Evolutionary conservation across 2,113 vertebrate species (phyloP), one percentile per base, ranked within the genome.

Genomic region (Elachura formosa): DNA sequence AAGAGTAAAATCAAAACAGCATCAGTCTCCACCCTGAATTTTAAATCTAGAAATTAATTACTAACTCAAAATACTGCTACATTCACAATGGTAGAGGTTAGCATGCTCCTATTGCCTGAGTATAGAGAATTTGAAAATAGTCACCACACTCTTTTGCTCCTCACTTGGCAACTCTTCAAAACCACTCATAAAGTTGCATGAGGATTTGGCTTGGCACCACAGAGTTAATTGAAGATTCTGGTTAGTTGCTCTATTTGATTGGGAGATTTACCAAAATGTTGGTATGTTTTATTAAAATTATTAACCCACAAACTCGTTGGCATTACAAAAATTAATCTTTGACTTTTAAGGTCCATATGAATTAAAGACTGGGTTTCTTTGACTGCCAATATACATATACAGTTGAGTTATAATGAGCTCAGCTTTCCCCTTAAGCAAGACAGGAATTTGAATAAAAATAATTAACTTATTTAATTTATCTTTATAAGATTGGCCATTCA

Each of bases 271-370:
- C 23, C 7, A 16, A 49, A 76, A 41, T 51, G 8, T 41, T 51
- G 14, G 2, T 5, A 59, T 34, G 4, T 34, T 36, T 84, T 63
- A 63, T 61, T 6, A 69, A 58, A 78, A 68, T 51, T 71, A 38
- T 77, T 79, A 46, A 61, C 41, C 34, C 28, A 84, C 20, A 78
- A 43, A 92, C 81, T 55, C 25, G 0, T 10, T 64, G 33, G 4
- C 26, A 75, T 66, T 55, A 79, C 56, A 87, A 94, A 95, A 94
- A 78, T 29, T 26, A 11, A 66, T 66, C 40, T 89, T 73, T 84
- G 76, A 69, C 40, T 69, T 89, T 7, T 29, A 67, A 87, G 40
- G 54, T 43, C 26, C 31, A 69, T 75, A 61, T 74, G 74, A 89
- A 76, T 82, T 59, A 92, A 92, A 67, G 12, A 83, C 20, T 63